These are phyloP conservation scores for Henricia sp. DNA, from an alignment of 53 echinoderm and acorn worm species.

Conservation along the genomic window DNA sequence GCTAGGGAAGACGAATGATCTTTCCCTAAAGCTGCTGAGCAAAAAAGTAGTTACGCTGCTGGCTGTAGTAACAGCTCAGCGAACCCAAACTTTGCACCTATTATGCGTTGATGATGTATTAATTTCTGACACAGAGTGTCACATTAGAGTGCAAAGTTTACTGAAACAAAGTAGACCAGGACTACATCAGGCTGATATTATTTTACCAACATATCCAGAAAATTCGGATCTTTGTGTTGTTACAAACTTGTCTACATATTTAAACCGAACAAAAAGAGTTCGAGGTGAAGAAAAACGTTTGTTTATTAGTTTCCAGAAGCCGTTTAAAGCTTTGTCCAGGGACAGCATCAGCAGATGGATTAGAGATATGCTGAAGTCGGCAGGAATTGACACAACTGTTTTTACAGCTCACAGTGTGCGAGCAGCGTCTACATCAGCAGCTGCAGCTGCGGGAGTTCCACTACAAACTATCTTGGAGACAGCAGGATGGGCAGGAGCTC, in stretches of 20 bases:
- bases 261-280: not conserved
- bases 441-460: constrained; percentile 14
- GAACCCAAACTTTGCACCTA: not conserved
- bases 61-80: not conserved
- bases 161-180: constrained; percentile 10
- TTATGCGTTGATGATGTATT: not conserved
- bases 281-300: not conserved
- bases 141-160: not conserved
- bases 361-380: not conserved
- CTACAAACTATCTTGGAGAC: constrained; percentile 26
- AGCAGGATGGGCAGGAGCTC: constrained; percentile 17
- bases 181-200: not conserved
- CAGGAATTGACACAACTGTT: constrained; percentile 35
- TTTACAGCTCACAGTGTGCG: constrained; percentile 41
- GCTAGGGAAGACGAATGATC: not conserved
- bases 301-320: constrained; percentile 23
- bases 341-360: constrained; percentile 27
- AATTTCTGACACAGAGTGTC: constrained; percentile 12
- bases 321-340: constrained; percentile 9
- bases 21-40: constrained; percentile 12
- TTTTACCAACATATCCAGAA: not conserved
- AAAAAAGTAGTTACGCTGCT: constrained; percentile 25
- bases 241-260: not conserved
- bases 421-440: constrained; percentile 38
- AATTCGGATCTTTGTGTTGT: constrained; percentile 3